Conservation (phyloP, 1,140 invertebrate species). For the Rhizoglyphus robini region DNA sequence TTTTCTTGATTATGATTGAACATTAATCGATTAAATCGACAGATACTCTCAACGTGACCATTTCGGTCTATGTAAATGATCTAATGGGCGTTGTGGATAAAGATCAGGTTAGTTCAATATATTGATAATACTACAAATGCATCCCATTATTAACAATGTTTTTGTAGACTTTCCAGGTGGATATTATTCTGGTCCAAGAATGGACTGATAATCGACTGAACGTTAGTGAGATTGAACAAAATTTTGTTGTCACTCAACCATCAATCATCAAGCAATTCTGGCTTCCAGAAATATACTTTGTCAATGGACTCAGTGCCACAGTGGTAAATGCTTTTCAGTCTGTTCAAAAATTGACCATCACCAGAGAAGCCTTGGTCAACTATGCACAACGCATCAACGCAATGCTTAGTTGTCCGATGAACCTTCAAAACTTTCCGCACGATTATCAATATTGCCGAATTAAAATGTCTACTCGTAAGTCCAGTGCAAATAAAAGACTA, state of each 20-base stretch:
- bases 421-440: conserved; percentile 16
- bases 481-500: neutral
- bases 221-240: neutral
- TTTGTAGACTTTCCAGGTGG: neutral
- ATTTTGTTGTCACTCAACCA: neutral
- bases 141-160: neutral
- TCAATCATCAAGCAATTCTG: conserved; percentile 9
- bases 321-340: neutral
- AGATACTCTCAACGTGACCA: neutral
- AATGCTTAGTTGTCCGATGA: conserved; percentile 2
- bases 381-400: neutral
- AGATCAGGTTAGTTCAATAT: neutral
- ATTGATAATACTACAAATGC: neutral
- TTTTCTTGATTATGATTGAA: neutral
- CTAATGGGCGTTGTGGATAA: neutral
- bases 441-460: conserved; percentile 17
- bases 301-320: neutral
- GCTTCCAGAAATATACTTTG: conserved; percentile 12
- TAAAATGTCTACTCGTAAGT: conserved; percentile 6
- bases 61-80: neutral
- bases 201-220: neutral
- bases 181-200: conserved; percentile 3
- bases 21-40: neutral
- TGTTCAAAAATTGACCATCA: neutral
- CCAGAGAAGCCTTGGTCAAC: neutral